Evolutionary conservation across 2,797 vertebrate genomes (phyloP).

Genomic region (Poeciliopsis turneri): DNA sequence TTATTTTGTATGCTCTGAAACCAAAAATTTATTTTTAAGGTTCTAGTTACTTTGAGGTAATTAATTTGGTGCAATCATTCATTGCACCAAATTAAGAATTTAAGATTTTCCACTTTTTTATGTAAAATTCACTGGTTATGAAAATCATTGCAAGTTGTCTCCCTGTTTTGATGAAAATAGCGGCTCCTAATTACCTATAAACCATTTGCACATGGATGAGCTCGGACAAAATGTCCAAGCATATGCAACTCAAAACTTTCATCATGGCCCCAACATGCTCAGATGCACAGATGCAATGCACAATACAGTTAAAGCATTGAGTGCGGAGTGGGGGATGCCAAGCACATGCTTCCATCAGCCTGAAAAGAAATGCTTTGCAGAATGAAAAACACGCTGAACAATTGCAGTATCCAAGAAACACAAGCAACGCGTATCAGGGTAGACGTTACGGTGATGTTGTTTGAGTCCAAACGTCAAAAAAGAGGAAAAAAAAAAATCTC

Average conservation of each 20-base stretch:
- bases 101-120: not conserved
- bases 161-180: not conserved
- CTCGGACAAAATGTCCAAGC: not conserved
- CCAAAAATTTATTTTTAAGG: not conserved
- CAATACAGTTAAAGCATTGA: conserved; percentile 34
- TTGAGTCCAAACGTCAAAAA: not conserved
- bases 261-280: conserved; percentile 7
- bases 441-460: too few species aligned
- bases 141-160: not conserved
- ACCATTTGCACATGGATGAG: not conserved
- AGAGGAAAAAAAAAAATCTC: fast-evolving
- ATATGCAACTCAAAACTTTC: not conserved
- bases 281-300: conserved; percentile 19
- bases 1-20: not conserved
- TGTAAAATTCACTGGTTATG: not conserved
- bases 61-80: not conserved
- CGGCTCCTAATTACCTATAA: not conserved
- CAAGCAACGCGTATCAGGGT: not conserved
- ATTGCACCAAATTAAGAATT: not conserved
- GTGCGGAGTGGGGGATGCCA: conserved; percentile 45
- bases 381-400: conserved; percentile 15
- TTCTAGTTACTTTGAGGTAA: not conserved
- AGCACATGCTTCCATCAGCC: conserved; percentile 65
- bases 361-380: conserved; percentile 5
- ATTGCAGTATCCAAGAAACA: not conserved